A percentile compares a stretch with the other conserved stretches of the same genome.
Conservation (phyloP, 2,113 vertebrate species). For the Thryonomys swinderianus region DNA sequence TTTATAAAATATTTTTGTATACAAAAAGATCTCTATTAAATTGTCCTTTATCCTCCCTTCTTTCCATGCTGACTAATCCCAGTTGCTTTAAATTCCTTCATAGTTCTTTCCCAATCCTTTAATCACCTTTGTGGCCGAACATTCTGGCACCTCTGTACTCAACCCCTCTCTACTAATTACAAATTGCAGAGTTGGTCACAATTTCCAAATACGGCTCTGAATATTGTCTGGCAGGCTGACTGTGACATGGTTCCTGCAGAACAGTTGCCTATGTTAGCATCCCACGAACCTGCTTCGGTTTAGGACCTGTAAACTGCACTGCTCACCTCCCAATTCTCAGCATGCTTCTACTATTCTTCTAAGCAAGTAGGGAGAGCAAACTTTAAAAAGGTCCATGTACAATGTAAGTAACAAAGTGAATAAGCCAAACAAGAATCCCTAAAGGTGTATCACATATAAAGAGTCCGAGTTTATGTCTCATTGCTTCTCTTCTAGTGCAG, state of each 20-base stretch:
- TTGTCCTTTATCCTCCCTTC: constrained; percentile 61
- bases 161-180: constrained; percentile 38
- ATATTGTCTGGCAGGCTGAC: background rate
- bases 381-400: constrained; percentile 40
- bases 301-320: constrained; percentile 41
- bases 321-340: background rate
- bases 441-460: constrained; percentile 6
- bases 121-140: constrained; percentile 68
- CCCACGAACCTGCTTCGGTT: constrained; percentile 25
- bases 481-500: background rate
- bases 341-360: constrained; percentile 22
- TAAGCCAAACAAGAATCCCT: background rate
- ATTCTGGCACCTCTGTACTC: constrained; percentile 51
- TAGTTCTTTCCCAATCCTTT: constrained; percentile 68
- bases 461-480: background rate
- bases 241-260: constrained; percentile 1
- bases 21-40: constrained; percentile 61
- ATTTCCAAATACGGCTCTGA: constrained; percentile 51
- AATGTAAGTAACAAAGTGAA: constrained; percentile 21
- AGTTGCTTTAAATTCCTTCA: constrained; percentile 69
- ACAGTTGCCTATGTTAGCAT: constrained; percentile 15
- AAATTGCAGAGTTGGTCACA: constrained; percentile 44
- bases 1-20: background rate
- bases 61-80: constrained; percentile 60
- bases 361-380: background rate